Conservation (phyloP, 2,113 vertebrate genomes). For the Procavia capensis region DNA sequence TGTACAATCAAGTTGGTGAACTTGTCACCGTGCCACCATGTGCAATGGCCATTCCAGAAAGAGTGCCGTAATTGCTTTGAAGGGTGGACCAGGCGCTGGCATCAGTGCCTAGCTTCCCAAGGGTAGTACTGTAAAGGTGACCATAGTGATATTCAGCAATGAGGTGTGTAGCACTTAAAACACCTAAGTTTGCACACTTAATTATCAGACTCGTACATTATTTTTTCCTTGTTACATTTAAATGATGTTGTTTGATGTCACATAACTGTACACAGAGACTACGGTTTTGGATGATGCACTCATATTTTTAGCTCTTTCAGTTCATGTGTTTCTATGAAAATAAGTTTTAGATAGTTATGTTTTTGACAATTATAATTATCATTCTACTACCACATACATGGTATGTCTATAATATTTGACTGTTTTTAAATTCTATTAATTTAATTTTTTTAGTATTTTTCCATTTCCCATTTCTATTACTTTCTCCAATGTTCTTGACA, state of each 20-base stretch:
- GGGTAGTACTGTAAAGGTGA: too few species aligned
- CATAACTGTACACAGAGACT: not conserved
- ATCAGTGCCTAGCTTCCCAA: too few species aligned
- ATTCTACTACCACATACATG: not conserved
- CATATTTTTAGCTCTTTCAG: not conserved
- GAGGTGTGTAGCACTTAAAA: too few species aligned
- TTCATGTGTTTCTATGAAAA: not conserved
- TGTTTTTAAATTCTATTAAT: not conserved
- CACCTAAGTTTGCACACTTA: too few species aligned
- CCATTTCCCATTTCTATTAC: not conserved
- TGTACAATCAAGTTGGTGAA: too few species aligned
- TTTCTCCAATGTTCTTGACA: not conserved
- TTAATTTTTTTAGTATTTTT: conserved; percentile 13
- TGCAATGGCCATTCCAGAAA: too few species aligned
- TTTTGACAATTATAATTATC: not conserved
- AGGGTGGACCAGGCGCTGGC: too few species aligned
- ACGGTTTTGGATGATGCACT: not conserved
- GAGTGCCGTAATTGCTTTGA: too few species aligned
- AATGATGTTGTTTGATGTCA: not conserved
- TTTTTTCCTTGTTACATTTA: not conserved
- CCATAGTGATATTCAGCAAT: too few species aligned
- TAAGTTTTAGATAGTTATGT: not conserved
- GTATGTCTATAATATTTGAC: not conserved
- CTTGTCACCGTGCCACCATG: too few species aligned
- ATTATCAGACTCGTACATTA: too few species aligned